phyloP scores from a whole-genome alignment of 1,140 invertebrate species.

The Cryptotermes secundus region DNA sequence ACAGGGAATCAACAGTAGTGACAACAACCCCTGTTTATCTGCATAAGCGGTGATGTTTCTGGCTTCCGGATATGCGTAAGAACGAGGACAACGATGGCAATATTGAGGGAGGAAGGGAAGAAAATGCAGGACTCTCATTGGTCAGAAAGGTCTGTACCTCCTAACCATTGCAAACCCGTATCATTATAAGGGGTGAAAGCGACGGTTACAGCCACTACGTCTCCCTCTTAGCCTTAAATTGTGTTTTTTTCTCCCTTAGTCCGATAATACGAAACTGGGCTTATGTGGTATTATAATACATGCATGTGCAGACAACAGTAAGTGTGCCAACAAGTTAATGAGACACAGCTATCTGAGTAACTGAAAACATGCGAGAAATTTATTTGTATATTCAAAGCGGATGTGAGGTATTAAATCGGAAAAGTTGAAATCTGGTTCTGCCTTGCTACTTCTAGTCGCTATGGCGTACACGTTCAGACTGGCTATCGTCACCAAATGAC shows the following conservation, averaged over 20 bases:
- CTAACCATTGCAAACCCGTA: neutral
- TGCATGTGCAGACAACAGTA: neutral
- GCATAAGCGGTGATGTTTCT: neutral
- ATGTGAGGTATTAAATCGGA: neutral
- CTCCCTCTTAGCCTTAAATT: neutral
- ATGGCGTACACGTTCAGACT: neutral
- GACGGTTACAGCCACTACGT: neutral
- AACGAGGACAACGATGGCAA: neutral
- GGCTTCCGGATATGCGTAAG: neutral
- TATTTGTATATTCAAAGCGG: constrained; percentile 5
- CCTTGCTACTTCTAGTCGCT: neutral
- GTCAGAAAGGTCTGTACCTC: neutral
- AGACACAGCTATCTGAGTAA: neutral
- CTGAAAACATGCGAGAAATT: neutral
- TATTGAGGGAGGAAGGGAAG: neutral
- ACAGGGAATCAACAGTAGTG: neutral
- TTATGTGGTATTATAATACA: constrained; percentile 9
- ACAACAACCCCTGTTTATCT: neutral
- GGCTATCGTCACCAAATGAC: no score
- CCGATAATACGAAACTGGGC: neutral
- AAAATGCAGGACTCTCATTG: neutral
- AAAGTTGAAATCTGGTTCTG: neutral
- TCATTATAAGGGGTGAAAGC: neutral
- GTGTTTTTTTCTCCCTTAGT: neutral
- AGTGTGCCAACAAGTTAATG: neutral